phyloP scores from a whole-genome alignment of 2,797 vertebrate species.

The Astyanax mexicanus region DNA sequence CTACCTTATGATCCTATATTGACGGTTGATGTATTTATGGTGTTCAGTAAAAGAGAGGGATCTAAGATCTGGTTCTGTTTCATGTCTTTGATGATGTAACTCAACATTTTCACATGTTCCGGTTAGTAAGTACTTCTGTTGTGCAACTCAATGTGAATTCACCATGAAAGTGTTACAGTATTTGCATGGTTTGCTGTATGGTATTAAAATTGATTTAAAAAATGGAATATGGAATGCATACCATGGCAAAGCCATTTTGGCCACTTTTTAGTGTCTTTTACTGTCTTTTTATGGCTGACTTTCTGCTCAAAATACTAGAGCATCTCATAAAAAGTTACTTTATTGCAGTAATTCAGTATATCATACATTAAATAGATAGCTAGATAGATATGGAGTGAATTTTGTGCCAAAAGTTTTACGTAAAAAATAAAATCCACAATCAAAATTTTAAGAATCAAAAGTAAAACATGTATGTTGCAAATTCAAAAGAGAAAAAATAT shows the following conservation, averaged over 20 bases:
- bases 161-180: background rate
- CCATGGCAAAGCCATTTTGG: background rate
- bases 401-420: too few relatives aligned
- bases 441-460: too few relatives aligned
- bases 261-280: background rate
- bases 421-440: too few relatives aligned
- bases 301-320: too few relatives aligned
- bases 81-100: background rate
- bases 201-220: too few relatives aligned
- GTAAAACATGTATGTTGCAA: too few relatives aligned
- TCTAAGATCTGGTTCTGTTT: background rate
- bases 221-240: background rate
- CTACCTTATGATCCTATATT: conserved; percentile 32
- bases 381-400: too few relatives aligned
- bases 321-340: too few relatives aligned
- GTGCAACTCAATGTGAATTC: background rate
- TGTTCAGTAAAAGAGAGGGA: background rate
- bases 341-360: too few relatives aligned
- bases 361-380: too few relatives aligned
- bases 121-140: background rate
- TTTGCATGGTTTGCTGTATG: background rate
- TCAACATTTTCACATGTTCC: background rate
- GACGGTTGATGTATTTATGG: conserved; percentile 8
- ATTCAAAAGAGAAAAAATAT: too few relatives aligned
- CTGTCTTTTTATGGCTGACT: too few relatives aligned